These are phyloP conservation scores for Bettongia penicillata DNA, from an alignment of 2,113 vertebrate genomes.

Conservation along the genomic window DNA sequence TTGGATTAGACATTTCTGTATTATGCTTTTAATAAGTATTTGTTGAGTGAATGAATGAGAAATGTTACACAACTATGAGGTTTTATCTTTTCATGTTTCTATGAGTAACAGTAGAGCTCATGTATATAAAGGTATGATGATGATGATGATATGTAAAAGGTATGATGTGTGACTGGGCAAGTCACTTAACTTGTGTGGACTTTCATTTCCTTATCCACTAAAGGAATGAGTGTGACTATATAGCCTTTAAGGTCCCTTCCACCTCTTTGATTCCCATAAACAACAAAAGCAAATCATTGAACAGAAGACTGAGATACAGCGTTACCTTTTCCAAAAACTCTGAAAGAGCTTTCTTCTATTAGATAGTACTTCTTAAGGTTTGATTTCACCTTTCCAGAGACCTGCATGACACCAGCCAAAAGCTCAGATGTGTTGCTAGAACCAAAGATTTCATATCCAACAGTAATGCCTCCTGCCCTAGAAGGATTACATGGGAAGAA, in stretches of 20 bases:
- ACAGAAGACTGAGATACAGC: background rate
- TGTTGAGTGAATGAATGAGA: background rate
- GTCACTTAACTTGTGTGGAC: background rate
- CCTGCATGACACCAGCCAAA: slow-evolving; percentile 41
- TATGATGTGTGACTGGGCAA: background rate
- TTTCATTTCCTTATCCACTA: background rate
- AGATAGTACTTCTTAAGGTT: slow-evolving; percentile 28
- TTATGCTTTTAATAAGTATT: background rate
- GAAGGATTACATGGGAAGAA: background rate
- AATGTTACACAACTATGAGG: background rate
- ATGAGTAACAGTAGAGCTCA: background rate
- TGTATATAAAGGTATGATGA: background rate
- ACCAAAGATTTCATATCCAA: slow-evolving; percentile 67
- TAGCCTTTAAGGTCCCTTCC: background rate
- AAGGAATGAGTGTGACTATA: background rate
- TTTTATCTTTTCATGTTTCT: background rate
- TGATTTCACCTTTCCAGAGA: background rate
- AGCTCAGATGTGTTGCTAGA: slow-evolving; percentile 59
- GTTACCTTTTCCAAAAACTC: slow-evolving; percentile 64
- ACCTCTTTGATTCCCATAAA: background rate
- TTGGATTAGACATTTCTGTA: background rate
- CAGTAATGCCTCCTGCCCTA: slow-evolving; percentile 47
- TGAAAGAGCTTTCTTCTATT: slow-evolving; percentile 55
- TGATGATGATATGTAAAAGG: background rate
- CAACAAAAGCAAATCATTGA: background rate